Base-by-base conservation (phyloP, 2,113 vertebrate species). In the Aythya baeri region DNA sequence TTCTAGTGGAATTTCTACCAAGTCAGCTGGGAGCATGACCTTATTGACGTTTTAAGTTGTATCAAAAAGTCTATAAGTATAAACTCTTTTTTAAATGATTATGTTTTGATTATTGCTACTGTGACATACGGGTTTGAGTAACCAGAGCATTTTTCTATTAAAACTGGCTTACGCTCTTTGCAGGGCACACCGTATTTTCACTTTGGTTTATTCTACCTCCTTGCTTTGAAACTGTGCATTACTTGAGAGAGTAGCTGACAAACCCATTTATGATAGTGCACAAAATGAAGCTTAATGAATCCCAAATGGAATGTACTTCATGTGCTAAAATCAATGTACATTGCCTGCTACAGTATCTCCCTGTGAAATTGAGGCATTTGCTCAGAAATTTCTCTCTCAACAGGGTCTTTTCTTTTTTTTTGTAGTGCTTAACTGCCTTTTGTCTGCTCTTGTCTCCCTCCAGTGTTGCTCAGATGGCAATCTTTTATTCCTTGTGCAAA, bases 371-470 rank as follows among this genome's bases (percentile, higher is more conserved):
- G 91, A 96, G 87, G 89, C 89, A 57, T 94, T 94, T 94, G 89
- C 95, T 94, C 89, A 88, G 78, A 97, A 94, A 97, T 96, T 79
- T 95, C 96, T 96, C 11, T 96, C 94, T 96, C 93, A 95, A 96
- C 92, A 91, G 89, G 88, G 93, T 84, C 92, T 96, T 96, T 96
- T 97, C 72, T 96, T 87, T 94, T 65, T 65, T 94, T 94, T 67
- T 92, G 88, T 34, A 96, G 85, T 2, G 1, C 86, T 96, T 92
- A 88, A 96, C 90, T 91, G 86, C 72, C 63, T 97, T 97, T 97
- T 95, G 86, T 96, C 92, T 96, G 94, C 93, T 89, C 93, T 91
- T 67, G 91, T 94, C 90, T 93, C 92, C 91, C 74, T 96, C 96
- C 84, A 96, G 74, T 96, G 82, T 84, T 96, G 71, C 86, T 83